Percentiles rank a stretch among this genome's conserved stretches.
Conservation (phyloP, 2,888 invertebrate species). For the Bhutanitis thaidina region DNA sequence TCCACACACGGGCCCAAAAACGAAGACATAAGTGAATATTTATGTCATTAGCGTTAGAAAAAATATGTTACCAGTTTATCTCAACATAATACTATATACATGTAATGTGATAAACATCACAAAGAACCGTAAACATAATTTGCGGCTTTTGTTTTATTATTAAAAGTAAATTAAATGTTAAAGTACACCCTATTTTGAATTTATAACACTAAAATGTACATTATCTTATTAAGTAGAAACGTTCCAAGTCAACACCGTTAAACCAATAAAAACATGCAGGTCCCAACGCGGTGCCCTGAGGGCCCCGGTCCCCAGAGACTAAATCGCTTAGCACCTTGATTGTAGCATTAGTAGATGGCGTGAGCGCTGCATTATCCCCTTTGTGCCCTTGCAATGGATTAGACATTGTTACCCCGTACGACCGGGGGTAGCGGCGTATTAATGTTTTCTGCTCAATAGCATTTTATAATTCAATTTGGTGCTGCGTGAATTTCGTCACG, state of each 20-base stretch:
- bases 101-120: too few species aligned
- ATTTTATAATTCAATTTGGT: slow-evolving; percentile 17
- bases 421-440: slow-evolving; percentile 7
- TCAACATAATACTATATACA: too few species aligned
- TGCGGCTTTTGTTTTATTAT: too few species aligned
- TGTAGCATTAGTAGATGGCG: slow-evolving; percentile 20
- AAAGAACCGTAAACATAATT: too few species aligned
- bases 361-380: slow-evolving; percentile 32
- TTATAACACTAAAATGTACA: too few species aligned
- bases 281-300: slow-evolving; percentile 21
- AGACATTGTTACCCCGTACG: slow-evolving; percentile 24
- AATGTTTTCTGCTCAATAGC: slow-evolving; percentile 16
- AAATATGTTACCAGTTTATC: too few species aligned
- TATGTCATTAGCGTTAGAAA: too few species aligned
- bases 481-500: not conserved
- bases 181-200: too few species aligned
- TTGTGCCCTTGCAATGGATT: slow-evolving; percentile 30
- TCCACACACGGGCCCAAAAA: too few species aligned
- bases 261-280: slow-evolving; percentile 13
- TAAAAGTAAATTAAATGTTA: too few species aligned
- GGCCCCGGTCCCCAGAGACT: slow-evolving; percentile 28
- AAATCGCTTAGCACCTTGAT: slow-evolving; percentile 31
- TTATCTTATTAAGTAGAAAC: not conserved
- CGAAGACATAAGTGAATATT: too few species aligned
- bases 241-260: slow-evolving; percentile 12